phyloP scores from a whole-genome alignment of 2,113 vertebrate species.

The Pachycephala philippinensis region DNA sequence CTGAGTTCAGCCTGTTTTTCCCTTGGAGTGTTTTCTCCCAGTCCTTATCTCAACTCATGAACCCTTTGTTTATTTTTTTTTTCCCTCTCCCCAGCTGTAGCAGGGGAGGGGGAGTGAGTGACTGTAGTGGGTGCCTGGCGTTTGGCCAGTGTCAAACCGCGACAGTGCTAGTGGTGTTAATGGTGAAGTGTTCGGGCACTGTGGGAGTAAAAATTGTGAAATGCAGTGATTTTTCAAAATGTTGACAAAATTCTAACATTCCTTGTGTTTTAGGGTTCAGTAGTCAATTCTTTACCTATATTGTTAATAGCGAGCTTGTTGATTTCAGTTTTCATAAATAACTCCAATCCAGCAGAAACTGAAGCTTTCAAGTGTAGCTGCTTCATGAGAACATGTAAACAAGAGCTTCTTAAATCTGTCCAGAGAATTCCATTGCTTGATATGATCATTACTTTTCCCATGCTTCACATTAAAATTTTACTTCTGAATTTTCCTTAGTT shows the following conservation, averaged over 20 bases:
- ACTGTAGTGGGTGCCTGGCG: accelerated
- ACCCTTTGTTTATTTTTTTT: neutral
- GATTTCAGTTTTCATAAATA: neutral
- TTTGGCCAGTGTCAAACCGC: neutral
- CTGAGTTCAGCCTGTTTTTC: neutral
- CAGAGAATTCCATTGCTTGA: neutral
- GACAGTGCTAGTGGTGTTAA: neutral
- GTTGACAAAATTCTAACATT: neutral
- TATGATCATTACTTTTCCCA: neutral
- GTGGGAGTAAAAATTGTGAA: neutral
- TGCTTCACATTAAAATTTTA: neutral
- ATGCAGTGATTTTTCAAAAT: neutral
- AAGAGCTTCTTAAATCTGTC: neutral
- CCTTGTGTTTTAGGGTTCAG: neutral
- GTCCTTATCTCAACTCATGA: neutral
- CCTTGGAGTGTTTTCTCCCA: neutral
- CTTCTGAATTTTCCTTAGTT: neutral
- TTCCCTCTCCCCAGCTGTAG: neutral
- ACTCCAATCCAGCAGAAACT: neutral
- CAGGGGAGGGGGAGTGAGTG: neutral
- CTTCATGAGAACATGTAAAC: neutral
- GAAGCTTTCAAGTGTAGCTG: neutral
- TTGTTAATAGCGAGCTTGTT: neutral
- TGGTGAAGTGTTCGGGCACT: neutral
- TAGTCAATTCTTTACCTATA: neutral